A percentile compares a stretch with the other conserved stretches of the same genome.
These are phyloP conservation scores for Daboia siamensis DNA, from an alignment of 2,113 vertebrate species.

Conservation along the genomic window DNA sequence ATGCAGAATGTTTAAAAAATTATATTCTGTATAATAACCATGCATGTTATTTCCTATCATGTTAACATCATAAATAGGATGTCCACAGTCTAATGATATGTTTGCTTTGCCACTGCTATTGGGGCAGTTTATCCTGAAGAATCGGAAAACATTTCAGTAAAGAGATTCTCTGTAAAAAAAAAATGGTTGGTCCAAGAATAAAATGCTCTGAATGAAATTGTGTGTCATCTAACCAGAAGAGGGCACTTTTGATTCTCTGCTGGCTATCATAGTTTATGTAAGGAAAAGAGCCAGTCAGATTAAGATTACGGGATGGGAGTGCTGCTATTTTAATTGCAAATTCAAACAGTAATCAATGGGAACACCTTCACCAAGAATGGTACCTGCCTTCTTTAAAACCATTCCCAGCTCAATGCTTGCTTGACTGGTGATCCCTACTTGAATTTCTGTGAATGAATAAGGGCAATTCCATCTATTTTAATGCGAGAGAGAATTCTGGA, in stretches of 20 bases:
- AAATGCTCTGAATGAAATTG: neutral
- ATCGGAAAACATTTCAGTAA: neutral
- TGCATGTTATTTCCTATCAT: neutral
- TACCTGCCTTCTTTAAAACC: neutral
- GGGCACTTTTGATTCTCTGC: slow-evolving; percentile 43
- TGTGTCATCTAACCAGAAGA: slow-evolving; percentile 40
- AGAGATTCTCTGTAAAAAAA: neutral
- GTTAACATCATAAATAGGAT: neutral
- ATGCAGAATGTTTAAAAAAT: neutral
- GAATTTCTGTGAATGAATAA: neutral
- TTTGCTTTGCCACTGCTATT: neutral
- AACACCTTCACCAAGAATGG: slow-evolving; percentile 19
- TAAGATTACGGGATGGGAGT: neutral
- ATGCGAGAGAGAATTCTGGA: neutral
- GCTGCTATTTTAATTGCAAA: neutral
- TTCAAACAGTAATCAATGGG: slow-evolving; percentile 20
- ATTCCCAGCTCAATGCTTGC: neutral
- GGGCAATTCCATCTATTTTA: neutral
- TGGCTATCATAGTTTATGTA: neutral
- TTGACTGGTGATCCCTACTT: neutral
- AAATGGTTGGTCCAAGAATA: neutral
- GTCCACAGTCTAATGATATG: neutral
- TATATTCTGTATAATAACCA: neutral
- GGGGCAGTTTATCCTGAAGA: neutral
- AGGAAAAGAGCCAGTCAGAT: neutral